Conservation (phyloP, 2,888 invertebrate species). For the Tromatobia lineatoria region DNA sequence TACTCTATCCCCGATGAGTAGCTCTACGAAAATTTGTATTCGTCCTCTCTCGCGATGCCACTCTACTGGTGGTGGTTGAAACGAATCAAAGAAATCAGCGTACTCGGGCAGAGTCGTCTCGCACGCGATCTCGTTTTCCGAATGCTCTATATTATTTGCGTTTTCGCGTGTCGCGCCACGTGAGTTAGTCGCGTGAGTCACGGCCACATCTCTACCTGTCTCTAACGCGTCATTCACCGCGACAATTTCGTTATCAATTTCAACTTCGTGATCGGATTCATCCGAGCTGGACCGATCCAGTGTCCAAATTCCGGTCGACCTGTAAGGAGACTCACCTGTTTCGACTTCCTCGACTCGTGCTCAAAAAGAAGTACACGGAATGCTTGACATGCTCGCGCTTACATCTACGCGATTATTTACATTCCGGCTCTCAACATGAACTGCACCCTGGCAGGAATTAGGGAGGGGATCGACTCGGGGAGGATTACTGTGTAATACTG, state of each 20-base stretch:
- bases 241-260: not conserved
- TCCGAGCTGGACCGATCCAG: not conserved
- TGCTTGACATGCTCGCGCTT: too few species aligned
- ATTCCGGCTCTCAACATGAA: too few species aligned
- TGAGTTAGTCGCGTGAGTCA: too few species aligned
- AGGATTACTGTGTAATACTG: not conserved
- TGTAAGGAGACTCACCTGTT: too few species aligned
- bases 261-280: not conserved
- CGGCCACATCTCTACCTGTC: too few species aligned
- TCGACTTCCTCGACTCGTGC: too few species aligned
- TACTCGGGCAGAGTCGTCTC: not conserved
- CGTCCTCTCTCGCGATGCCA: not conserved
- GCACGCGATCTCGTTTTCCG: not conserved
- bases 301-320: not conserved
- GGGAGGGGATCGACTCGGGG: too few species aligned
- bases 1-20: not conserved
- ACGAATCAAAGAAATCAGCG: not conserved
- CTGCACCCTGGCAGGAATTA: too few species aligned
- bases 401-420: too few species aligned
- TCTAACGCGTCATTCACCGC: not conserved
- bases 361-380: too few species aligned
- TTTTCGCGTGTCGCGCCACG: too few species aligned
- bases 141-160: not conserved
- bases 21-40: not conserved
- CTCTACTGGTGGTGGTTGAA: not conserved